These are phyloP conservation scores for Apantesis nais DNA, from an alignment of 2,888 invertebrate genomes.

Conservation along the genomic window DNA sequence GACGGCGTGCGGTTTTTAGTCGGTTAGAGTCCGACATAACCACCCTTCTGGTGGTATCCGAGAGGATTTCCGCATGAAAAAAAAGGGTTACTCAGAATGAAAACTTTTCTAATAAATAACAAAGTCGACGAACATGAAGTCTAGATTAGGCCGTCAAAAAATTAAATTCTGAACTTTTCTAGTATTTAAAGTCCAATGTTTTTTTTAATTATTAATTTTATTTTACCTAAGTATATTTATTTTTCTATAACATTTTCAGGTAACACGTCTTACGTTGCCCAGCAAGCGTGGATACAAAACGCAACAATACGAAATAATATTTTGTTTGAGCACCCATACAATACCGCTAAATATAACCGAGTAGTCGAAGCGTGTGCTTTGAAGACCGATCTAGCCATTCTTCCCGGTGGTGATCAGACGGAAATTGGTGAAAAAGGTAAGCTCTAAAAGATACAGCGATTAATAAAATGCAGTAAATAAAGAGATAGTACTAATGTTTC, in stretches of 20 bases:
- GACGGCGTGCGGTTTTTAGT: too few relatives aligned
- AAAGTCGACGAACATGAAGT: too few relatives aligned
- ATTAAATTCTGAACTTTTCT: neutral
- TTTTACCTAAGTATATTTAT: neutral
- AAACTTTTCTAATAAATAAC: too few relatives aligned
- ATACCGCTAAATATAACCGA: constrained; percentile 90
- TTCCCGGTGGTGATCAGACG: constrained; percentile 97
- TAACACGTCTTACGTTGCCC: constrained; percentile 93
- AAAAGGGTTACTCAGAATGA: too few relatives aligned
- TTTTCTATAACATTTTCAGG: constrained; percentile 52
- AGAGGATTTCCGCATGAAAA: too few relatives aligned
- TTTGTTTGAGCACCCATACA: constrained; percentile 91
- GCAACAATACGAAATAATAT: constrained; percentile 97
- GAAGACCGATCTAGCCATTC: constrained; percentile 94
- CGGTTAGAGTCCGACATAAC: too few relatives aligned
- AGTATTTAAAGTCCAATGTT: neutral
- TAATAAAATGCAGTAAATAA: neutral
- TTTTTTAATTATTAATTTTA: neutral
- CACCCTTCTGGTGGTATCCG: too few relatives aligned
- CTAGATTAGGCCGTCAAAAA: neutral
- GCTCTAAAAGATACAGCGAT: neutral
- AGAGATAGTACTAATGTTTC: neutral
- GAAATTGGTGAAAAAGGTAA: constrained; percentile 99
- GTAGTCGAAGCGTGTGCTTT: constrained; percentile 96
- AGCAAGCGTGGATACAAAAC: constrained; percentile 99